Base-by-base conservation (phyloP, 2,888 invertebrate genomes). In the Archaeoteleia sp. region DNA sequence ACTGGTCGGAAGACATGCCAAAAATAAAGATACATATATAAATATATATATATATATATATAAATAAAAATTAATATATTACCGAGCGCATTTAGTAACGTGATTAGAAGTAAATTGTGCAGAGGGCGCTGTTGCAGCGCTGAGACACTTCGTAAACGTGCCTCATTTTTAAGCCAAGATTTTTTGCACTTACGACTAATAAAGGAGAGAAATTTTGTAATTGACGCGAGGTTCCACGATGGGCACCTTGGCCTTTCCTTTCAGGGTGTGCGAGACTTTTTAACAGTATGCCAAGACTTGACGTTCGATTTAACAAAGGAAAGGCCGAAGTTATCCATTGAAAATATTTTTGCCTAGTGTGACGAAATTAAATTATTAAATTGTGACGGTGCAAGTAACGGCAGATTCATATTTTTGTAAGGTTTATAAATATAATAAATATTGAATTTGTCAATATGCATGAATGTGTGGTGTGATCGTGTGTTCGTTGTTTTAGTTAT, bases 201-300 rank as follows among this genome's bases (percentile, higher is more conserved):
- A 17, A 39, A 37, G 48, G 42, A n/a, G 51, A 48, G 45, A 61
- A 58, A 62, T 65, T 46, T 48, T 32, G 14, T 9, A 25, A 43
- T 67, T 35, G 58, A 39, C 46, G 51, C 40, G 61, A 20, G 37
- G 75, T 61, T 35, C 69, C 72, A 73, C 58, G 74, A 83, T 85
- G 84, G 82, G 72, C 77, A 82, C 84, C 81, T 86, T 84, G 85
- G 85, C 85, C 85, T 85, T 77, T 75, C 80, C 81, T n/a, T 86
- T 85, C 74, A 78, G 70, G 53, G 20, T 57, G 68, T 58, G 53
- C 35, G 71, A 49, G 55, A 42, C 51, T 69, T 62, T 69, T 69
- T 49, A 37, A 39, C 62, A 32, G 43, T 53, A n/a, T n/a, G n/a
- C n/a, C n/a, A n/a, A n/a, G n/a, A n/a, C n/a, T n/a, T n/a, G n/a